Evolutionary conservation across 2,113 vertebrate species (phyloP).

Genomic region (Bos indicus): DNA sequence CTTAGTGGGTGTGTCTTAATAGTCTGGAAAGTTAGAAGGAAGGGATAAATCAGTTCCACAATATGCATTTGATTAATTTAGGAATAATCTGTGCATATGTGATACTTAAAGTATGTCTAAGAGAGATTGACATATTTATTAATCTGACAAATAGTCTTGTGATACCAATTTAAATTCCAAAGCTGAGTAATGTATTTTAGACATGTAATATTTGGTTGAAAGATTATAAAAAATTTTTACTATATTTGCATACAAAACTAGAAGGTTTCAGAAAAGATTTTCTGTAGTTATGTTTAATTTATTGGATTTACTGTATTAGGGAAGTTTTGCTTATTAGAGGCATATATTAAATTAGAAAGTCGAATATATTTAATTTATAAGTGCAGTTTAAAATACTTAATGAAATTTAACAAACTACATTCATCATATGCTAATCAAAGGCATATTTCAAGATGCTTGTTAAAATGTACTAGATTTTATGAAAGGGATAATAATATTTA

Average conservation of each 20-base stretch:
- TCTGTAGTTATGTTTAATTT: neutral
- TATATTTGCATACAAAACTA: neutral
- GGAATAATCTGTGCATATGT: neutral
- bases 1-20: neutral
- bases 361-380: neutral
- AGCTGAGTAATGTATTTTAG: neutral
- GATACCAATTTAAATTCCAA: neutral
- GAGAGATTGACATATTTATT: neutral
- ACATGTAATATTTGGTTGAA: neutral
- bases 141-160: neutral
- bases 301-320: neutral
- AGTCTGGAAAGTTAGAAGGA: neutral
- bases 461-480: neutral
- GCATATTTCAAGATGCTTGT: neutral
- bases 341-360: neutral
- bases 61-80: neutral
- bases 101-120: neutral
- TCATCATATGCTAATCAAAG: neutral
- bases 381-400: neutral
- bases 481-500: neutral
- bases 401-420: neutral
- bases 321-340: neutral
- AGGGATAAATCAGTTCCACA: neutral
- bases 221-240: neutral
- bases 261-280: neutral